Base-by-base conservation (phyloP, 1,140 invertebrate species). In the Sycobia sp. region DNA sequence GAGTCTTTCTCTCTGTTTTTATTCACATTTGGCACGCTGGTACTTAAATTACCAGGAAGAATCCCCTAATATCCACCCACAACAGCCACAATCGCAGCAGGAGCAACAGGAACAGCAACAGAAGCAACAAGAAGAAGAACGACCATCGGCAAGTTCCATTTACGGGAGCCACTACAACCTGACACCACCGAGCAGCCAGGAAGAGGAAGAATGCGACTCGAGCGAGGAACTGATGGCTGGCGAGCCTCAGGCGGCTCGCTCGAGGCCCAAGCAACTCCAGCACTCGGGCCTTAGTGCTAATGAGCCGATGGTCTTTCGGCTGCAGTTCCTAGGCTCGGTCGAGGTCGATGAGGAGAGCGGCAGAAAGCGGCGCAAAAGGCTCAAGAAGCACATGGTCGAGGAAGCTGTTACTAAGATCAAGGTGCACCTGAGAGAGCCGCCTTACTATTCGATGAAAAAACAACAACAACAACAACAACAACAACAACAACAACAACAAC, bases 341-440 rank as follows among this genome's bases (percentile, higher is more conserved):
- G 90, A 92, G 83, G 89, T 92, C 73, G 90, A 91, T 75, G 91
- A 92, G 85, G 89, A 90, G 80, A 80, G 79, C 78, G 87, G 87
- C 76, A 83, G 87, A 62, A 85, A 88, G 67, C 81, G 87, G 67
- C 86, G 89, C 75, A 90, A 89, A 81, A 83, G 90, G 71, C 88
- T 89, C 82, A 93, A 92, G 88, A 93, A 93, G 85, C 88, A 90
- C 83, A 93, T 93, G 88, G 96, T 97, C 69, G 95, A 97, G 84
- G 94, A 98, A 83, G 95, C 96, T 73, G 95, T 98, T 73, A 91
- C 91, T 73, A 92, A 95, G 84, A 95, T 98, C 73, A 97, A 98
- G 92, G 94, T 96, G 86, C 84, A 41, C 0, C 53, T 5, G 27
- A 50, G 46, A 14, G 14, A 16, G 11, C 41, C 36, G 34, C n/a